Evolutionary conservation across 2,797 vertebrate genomes (phyloP), one percentile per base, ranked within the genome.

Genomic region (Gymnocypris eckloni): DNA sequence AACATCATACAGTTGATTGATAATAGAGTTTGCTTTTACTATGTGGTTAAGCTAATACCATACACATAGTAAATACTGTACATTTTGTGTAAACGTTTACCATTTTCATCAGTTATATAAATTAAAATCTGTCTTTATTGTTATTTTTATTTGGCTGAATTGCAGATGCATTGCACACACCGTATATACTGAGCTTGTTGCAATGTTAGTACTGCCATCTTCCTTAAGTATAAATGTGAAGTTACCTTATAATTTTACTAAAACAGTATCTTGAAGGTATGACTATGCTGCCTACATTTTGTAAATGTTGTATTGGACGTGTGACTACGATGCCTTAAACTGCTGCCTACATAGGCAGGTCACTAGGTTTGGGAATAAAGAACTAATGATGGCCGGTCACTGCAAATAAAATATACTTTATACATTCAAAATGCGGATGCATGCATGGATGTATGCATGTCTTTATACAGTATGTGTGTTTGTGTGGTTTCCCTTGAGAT

Each of bases 401-500:
- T 7, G 20, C 43, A 67, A 4, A 67, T 50, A 67, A 7, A 66
- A 79, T 50, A 50, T 50, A 22, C 43, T 67, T 54, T 20, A 80
- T 11, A 2, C 3, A 48, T 37, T 48, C 6, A 22, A 67, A 81
- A 45, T 28, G 20, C 2, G 8, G 33, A 39, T 81, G 45, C 22
- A 59, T 37, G 11, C 61, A 80, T 33, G 16, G 28, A 22, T 18
- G 33, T 75, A 33, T 61, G 33, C n/a, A 45, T 66, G 81, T 28
- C 0, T 66, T 4, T 20, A 59, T 18, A 59, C 9, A 59, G 56
- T n/a, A 41, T 41, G 37, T 28, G 50, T 43, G 50, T 43, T 25
- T 82, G 52, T 78, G 20, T 70, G 61, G 39, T 20, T 70, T 70
- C 39, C 66, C n/a, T 28, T 78, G 64, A 78, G 73, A 78, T 45